phyloP scores from a whole-genome alignment of 1,140 invertebrate species.

The Subanguina moxae region DNA sequence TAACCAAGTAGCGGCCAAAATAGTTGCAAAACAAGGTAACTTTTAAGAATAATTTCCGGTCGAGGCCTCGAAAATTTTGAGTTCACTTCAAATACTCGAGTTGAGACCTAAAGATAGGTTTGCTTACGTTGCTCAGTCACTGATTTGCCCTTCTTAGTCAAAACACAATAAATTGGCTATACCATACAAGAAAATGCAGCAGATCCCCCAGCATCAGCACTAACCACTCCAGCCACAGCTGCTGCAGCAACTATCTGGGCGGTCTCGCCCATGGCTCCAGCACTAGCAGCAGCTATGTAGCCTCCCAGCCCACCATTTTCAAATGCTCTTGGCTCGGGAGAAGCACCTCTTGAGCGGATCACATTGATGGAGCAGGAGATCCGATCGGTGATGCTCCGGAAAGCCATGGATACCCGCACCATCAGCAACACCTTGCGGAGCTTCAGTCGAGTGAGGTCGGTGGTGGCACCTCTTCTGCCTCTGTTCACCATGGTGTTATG shows the following conservation, averaged over 20 bases:
- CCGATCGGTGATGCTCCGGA: slow-evolving; percentile 37
- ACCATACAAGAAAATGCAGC: too few species aligned
- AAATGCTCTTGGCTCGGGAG: slow-evolving; percentile 17
- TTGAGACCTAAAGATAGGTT: too few species aligned
- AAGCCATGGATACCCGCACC: slow-evolving; percentile 52
- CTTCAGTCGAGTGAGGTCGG: slow-evolving; percentile 47
- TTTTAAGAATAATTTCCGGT: too few species aligned
- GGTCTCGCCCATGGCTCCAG: slow-evolving; percentile 6
- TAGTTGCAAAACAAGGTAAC: too few species aligned
- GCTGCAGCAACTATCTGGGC: slow-evolving; percentile 3
- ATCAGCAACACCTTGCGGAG: slow-evolving; percentile 54
- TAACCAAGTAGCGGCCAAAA: too few species aligned
- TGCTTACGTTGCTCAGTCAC: too few species aligned
- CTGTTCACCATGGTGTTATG: slow-evolving; percentile 21
- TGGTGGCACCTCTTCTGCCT: slow-evolving; percentile 43
- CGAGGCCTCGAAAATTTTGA: too few species aligned
- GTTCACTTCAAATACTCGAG: too few species aligned
- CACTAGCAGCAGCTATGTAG: slow-evolving; percentile 5
- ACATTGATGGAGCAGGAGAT: slow-evolving; percentile 25
- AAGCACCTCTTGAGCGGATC: slow-evolving; percentile 25
- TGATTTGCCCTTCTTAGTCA: too few species aligned
- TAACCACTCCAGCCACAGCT: not conserved
- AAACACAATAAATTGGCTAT: too few species aligned
- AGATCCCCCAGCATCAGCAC: not conserved
- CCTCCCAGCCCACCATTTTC: not conserved